Evolutionary conservation across 2,888 invertebrate species (phyloP).

Genomic region (Euplagia quadripunctaria): DNA sequence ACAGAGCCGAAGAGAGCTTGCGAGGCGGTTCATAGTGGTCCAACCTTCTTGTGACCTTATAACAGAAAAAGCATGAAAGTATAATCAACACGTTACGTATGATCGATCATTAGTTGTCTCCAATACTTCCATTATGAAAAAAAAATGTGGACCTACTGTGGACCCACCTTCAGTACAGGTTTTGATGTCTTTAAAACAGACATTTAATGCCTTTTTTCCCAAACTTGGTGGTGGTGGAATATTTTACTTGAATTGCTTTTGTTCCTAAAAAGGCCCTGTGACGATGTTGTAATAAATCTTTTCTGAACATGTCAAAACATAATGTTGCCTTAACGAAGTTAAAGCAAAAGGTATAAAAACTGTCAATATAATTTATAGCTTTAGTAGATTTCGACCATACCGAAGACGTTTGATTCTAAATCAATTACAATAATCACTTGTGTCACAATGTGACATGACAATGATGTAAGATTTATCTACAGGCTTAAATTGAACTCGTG

Average conservation of each 20-base stretch:
- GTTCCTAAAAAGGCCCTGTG: neutral
- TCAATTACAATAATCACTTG: neutral
- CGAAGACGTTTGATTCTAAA: neutral
- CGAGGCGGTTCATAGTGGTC: neutral
- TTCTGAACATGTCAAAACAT: neutral
- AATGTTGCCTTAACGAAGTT: neutral
- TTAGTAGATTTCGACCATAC: neutral
- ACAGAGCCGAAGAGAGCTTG: neutral
- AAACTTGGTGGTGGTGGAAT: neutral
- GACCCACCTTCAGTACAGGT: neutral
- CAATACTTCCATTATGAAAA: neutral
- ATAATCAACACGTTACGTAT: neutral
- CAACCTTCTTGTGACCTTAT: neutral
- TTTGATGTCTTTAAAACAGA: neutral
- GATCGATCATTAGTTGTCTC: neutral
- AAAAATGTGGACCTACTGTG: no score
- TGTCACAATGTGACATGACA: neutral
- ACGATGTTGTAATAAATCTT: neutral
- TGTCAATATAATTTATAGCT: neutral
- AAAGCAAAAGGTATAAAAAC: neutral
- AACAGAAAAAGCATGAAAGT: neutral
- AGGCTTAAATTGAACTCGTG: no score
- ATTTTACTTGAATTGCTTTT: neutral
- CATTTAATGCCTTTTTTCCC: neutral
- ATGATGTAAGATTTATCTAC: neutral